phyloP scores from a whole-genome alignment of 2,888 invertebrate genomes.

The Torymus auratus region DNA sequence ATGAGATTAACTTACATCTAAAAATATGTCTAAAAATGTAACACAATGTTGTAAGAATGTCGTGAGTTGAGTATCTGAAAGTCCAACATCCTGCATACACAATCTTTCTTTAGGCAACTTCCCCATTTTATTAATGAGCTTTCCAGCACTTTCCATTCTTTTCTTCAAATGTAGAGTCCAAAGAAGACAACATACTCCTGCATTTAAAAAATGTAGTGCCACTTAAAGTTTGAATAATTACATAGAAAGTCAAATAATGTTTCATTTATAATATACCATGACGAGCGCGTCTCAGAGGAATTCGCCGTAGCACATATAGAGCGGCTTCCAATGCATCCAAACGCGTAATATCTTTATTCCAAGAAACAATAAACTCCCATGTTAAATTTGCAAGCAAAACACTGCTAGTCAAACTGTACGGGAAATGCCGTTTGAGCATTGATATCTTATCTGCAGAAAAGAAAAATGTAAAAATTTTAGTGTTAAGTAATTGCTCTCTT shows the following conservation, averaged over 20 bases:
- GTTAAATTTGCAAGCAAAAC: slow-evolving; percentile 90
- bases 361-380: slow-evolving; percentile 93
- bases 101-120: slow-evolving; percentile 91
- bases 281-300: slow-evolving; percentile 82
- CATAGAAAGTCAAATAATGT: slow-evolving; percentile 23
- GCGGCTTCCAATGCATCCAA: slow-evolving; percentile 84
- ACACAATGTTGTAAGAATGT: slow-evolving; percentile 76
- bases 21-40: slow-evolving; percentile 79
- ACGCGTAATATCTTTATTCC: slow-evolving; percentile 87
- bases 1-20: slow-evolving; percentile 78
- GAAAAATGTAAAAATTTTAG: background rate
- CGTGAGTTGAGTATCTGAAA: slow-evolving; percentile 80
- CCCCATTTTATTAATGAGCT: slow-evolving; percentile 88
- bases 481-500: background rate
- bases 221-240: slow-evolving; percentile 10
- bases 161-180: slow-evolving; percentile 94
- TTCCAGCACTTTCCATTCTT: slow-evolving; percentile 85
- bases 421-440: slow-evolving; percentile 86
- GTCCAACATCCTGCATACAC: slow-evolving; percentile 86
- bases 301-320: slow-evolving; percentile 82
- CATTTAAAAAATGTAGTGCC: slow-evolving; percentile 19
- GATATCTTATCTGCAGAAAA: slow-evolving; percentile 67
- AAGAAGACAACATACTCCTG: slow-evolving; percentile 89
- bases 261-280: slow-evolving; percentile 77
- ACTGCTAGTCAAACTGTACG: slow-evolving; percentile 88